Evolutionary conservation across 2,888 invertebrate genomes (phyloP), one percentile per base, ranked within the genome.

Genomic region (Agrochola lota): DNA sequence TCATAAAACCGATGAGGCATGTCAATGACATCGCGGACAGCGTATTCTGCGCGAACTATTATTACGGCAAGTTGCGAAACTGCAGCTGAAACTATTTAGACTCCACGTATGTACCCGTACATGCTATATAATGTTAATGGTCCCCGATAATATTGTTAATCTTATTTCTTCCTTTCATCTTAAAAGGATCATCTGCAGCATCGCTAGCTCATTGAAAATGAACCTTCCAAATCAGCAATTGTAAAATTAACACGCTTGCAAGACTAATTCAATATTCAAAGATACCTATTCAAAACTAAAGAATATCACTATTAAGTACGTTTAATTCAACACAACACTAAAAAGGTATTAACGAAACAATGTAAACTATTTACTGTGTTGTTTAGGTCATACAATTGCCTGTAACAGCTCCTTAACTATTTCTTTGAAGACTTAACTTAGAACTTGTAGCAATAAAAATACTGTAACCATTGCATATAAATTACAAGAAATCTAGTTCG

Each of bases 1-100:
- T 73, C 79, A 73, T 86, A 84, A 81, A 83, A 79, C 67, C 73
- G 43, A 86, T 75, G 86, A 83, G 64, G 79, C 74, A 79, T 86
- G 84, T 84, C 84, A 84, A 84, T 84, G 84, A 86, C 84, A 83
- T 71, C 62, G 67, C 67, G 30, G 43, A 52, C 83, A 68, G 66
- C 49, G 70, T 74, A 57, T 85, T 74, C 73, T 78, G 55, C 15
- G 55, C 67, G 5, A 49, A 83, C 79, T 86, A 85, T 86, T 83
- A 74, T 83, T 85, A 85, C 66, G 43, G 79, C 69, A 84, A 70
- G 83, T 84, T 84, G 69, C 79, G 86, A 86, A 85, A 83, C 67
- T 43, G 52, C 67, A 30, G 55, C 67, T 78, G 60, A 83, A 83
- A 73, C 67, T 62, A 85, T 81, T 85, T 55, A 72, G 55, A 67